phyloP scores from a whole-genome alignment of 2,888 invertebrate species.

The Operophtera brumata region DNA sequence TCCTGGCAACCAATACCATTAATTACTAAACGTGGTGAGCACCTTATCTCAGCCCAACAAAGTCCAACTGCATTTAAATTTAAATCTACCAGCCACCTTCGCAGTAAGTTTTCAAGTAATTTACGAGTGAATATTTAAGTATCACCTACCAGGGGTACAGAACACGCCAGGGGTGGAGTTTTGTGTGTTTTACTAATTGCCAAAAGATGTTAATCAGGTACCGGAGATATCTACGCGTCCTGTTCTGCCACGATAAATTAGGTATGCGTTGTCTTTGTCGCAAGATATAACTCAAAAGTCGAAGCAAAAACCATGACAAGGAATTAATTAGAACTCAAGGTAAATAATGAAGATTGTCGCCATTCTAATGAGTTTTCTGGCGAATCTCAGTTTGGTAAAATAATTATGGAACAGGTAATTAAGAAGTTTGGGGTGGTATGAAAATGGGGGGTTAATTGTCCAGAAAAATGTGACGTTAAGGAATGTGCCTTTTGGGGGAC shows the following conservation, averaged over 20 bases:
- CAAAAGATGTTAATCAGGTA: constrained; percentile 82
- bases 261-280: constrained; percentile 47
- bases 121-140: constrained; percentile 78
- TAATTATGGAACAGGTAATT: constrained; percentile 75
- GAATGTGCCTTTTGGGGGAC: constrained; percentile 20
- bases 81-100: constrained; percentile 73
- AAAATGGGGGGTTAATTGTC: constrained; percentile 59
- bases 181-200: constrained; percentile 84
- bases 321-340: constrained; percentile 80
- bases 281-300: constrained; percentile 75
- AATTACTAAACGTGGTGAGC: constrained; percentile 44
- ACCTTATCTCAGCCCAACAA: constrained; percentile 61
- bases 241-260: constrained; percentile 34
- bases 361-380: constrained; percentile 76
- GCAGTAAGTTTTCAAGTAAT: constrained; percentile 78
- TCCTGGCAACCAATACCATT: constrained; percentile 29
- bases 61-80: constrained; percentile 71
- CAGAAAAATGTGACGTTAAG: constrained; percentile 45
- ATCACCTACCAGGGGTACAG: constrained; percentile 78
- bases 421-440: constrained; percentile 62
- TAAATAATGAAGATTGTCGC: constrained; percentile 81
- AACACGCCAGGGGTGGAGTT: constrained; percentile 81
- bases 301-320: constrained; percentile 81
- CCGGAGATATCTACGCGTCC: constrained; percentile 57
- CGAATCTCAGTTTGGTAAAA: constrained; percentile 51